Percentiles rank a stretch among this genome's conserved stretches.
These are phyloP conservation scores for Priocnemis perturbator DNA, from an alignment of 2,888 invertebrate genomes.

Conservation along the genomic window DNA sequence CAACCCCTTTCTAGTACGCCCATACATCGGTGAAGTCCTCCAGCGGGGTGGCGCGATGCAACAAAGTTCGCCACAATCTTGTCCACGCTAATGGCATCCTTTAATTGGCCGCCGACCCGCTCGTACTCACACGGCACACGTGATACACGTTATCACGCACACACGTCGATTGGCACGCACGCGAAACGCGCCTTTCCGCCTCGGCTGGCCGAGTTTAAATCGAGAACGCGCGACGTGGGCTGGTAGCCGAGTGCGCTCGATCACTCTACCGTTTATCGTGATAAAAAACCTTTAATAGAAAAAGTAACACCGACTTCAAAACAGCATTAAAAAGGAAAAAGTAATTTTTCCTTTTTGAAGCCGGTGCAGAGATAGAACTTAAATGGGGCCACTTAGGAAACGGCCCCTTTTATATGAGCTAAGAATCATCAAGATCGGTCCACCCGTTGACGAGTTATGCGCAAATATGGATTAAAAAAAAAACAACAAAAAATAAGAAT, in stretches of 20 bases:
- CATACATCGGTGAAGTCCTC: constrained; percentile 9
- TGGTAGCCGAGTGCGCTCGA: background rate
- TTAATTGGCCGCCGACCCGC: constrained; percentile 58
- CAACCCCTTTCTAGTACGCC: constrained; percentile 35
- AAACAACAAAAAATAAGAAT: no score
- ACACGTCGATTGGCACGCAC: constrained; percentile 39
- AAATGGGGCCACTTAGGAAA: no score
- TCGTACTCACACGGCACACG: constrained; percentile 46
- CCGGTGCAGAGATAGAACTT: no score
- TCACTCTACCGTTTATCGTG: constrained; percentile 30
- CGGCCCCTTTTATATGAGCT: no score
- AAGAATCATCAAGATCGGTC: no score
- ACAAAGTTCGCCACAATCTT: constrained; percentile 34
- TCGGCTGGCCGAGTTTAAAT: constrained; percentile 1
- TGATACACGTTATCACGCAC: constrained; percentile 43
- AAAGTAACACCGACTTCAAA: no score
- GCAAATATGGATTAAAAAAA: no score
- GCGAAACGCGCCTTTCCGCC: constrained; percentile 15
- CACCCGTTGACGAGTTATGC: no score
- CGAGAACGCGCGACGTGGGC: background rate
- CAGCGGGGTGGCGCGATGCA: constrained; percentile 16
- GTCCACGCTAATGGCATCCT: constrained; percentile 52
- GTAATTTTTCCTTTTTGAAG: no score
- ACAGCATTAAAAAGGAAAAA: no score
- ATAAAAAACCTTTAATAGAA: no score